phyloP scores from a whole-genome alignment of 1,140 invertebrate species.

The Macrobrachium nipponense region DNA sequence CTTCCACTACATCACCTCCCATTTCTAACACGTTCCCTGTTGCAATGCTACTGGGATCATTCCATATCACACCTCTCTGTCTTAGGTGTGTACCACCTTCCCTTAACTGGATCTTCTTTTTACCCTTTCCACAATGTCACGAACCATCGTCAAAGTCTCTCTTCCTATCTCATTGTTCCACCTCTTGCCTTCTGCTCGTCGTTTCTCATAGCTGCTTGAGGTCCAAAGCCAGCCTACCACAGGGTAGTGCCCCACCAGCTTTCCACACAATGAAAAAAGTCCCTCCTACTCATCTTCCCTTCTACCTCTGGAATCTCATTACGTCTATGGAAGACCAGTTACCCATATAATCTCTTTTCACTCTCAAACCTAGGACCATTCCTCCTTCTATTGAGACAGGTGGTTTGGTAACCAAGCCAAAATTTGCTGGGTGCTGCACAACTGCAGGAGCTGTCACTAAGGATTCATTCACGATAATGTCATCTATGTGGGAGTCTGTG shows the following conservation, averaged over 20 bases:
- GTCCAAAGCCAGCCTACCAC: not conserved
- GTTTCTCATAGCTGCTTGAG: not conserved
- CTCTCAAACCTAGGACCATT: not conserved
- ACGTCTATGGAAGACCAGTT: not conserved
- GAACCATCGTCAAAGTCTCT: not conserved
- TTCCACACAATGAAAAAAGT: not conserved
- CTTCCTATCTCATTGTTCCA: not conserved
- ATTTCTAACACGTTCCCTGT: not conserved
- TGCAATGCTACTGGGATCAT: no score
- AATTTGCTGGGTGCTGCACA: no score
- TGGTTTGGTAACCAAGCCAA: not conserved
- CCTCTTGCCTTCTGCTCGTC: not conserved
- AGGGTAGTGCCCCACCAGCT: not conserved
- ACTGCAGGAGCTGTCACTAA: not conserved
- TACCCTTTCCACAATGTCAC: not conserved
- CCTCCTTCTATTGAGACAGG: not conserved
- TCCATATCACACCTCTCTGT: no score
- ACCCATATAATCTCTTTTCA: not conserved
- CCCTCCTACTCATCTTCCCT: not conserved
- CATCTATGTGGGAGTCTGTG: not conserved
- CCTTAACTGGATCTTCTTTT: no score
- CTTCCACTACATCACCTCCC: not conserved
- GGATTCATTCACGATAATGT: not conserved
- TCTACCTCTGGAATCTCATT: not conserved
- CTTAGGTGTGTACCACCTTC: no score